These are phyloP conservation scores for Apamea monoglypha DNA, from an alignment of 2,888 invertebrate genomes.

Conservation along the genomic window DNA sequence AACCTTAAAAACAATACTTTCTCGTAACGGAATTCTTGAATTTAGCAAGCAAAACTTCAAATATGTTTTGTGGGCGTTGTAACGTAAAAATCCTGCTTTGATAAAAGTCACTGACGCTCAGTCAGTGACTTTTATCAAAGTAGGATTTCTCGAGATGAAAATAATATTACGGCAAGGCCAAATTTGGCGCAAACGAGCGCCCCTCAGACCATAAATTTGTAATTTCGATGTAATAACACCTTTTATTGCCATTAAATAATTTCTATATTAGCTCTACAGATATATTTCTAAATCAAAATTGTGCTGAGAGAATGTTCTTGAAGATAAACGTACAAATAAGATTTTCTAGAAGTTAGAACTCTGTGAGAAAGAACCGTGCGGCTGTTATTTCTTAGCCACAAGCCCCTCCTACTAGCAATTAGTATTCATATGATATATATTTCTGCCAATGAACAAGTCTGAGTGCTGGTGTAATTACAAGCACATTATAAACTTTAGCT, in stretches of 20 bases:
- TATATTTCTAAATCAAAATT: constrained; percentile 10
- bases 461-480: neutral
- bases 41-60: neutral
- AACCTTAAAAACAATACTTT: neutral
- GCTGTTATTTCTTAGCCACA: too few species aligned
- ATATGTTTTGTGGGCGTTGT: constrained; percentile 19
- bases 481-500: neutral
- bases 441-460: neutral
- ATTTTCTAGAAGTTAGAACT: neutral
- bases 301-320: neutral
- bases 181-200: constrained; percentile 34
- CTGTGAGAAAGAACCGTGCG: neutral
- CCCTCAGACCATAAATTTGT: constrained; percentile 44
- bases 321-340: neutral
- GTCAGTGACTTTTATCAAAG: constrained; percentile 43
- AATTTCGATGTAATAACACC: constrained; percentile 48
- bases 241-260: constrained; percentile 55
- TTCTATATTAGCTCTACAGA: constrained; percentile 25
- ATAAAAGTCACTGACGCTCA: constrained; percentile 25
- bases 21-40: neutral
- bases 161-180: constrained; percentile 41
- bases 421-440: neutral
- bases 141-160: constrained; percentile 37
- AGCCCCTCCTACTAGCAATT: too few species aligned
- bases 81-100: constrained; percentile 38